Evolutionary conservation across 92 coral and sea anemone species (phyloP), one percentile per base, ranked within the genome.

Genomic region (Porites cylindrica): DNA sequence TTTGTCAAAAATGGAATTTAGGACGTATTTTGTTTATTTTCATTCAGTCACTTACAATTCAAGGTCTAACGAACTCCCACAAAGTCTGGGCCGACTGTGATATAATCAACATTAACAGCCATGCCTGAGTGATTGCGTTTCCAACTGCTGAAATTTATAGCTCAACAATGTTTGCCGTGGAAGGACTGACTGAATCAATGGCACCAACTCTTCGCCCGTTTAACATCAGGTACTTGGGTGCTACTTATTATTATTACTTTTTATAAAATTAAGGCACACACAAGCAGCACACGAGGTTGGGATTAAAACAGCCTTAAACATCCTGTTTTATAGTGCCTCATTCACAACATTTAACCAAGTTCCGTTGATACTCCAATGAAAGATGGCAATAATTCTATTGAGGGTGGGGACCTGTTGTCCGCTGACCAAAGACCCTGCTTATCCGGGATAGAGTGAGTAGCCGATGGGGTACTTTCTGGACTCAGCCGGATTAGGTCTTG

Each of bases 91-190:
- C 24, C 1, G 24, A 23, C 24, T 23, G 24, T 23, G 24, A 85
- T 43, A 94, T 96, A 56, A 92, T 96, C 2, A 91, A 94, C 54
- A 89, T 94, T 65, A 88, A 96, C 72, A 91, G 95, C 79, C 85
- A 85, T 7, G 91, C 20, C n/a, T 98, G 96, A 8, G 70, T 94
- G 23, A 58, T 51, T 13, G 98, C 95, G 9, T 65, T 86, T 51
- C 99, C 98, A 19, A 89, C 73, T 10, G 75, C 80, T 16, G 95
- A 91, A 67, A 70, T 85, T 47, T 96, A 91, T 89, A 72, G 94
- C 54, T 90, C 98, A 9, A 63, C 96, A 10, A 96, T 94, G 92
- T 96, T 92, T 85, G 98, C 99, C 8, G 78, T 94, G 16, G 94
- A 91, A 62, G 99, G 99, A 3, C 89, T 88, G 59, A 91, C 94